Percentiles rank a stretch among this genome's conserved stretches.
These are phyloP conservation scores for Epinotia brunnichana DNA, from an alignment of 2,888 invertebrate genomes.

Conservation along the genomic window DNA sequence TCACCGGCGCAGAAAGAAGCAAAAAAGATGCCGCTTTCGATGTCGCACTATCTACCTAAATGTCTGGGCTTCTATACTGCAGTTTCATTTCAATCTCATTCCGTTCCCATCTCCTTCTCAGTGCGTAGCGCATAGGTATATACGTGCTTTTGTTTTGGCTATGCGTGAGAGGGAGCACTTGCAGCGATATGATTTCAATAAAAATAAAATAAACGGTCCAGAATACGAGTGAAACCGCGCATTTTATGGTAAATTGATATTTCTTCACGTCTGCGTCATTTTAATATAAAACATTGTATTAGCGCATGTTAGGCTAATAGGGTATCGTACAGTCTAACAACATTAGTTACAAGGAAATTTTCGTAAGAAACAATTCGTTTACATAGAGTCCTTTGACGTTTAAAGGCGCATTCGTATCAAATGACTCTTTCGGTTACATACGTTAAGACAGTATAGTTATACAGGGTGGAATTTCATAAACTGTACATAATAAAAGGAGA, in stretches of 20 bases:
- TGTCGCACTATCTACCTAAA: not conserved
- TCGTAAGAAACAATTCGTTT: not conserved
- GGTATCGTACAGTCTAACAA: not conserved
- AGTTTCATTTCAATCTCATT: not conserved
- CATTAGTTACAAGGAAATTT: not conserved
- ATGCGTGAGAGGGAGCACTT: not conserved
- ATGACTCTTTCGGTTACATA: not conserved
- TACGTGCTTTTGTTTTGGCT: not conserved
- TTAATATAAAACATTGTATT: too few species aligned
- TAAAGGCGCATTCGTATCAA: not conserved
- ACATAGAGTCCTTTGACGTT: not conserved
- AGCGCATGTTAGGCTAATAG: too few species aligned
- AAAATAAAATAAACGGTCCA: not conserved
- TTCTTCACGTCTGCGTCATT: too few species aligned
- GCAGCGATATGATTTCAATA: not conserved
- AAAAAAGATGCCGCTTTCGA: constrained; percentile 7
- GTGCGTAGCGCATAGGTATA: not conserved
- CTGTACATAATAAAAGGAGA: too few species aligned
- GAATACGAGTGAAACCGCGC: too few species aligned
- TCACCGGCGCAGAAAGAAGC: constrained; percentile 6
- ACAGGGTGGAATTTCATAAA: too few species aligned
- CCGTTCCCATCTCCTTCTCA: not conserved
- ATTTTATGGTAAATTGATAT: too few species aligned
- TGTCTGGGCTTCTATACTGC: not conserved
- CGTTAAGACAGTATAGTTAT: too few species aligned